phyloP scores from a whole-genome alignment of 2,113 vertebrate genomes.

The Cheirogaleus medius region DNA sequence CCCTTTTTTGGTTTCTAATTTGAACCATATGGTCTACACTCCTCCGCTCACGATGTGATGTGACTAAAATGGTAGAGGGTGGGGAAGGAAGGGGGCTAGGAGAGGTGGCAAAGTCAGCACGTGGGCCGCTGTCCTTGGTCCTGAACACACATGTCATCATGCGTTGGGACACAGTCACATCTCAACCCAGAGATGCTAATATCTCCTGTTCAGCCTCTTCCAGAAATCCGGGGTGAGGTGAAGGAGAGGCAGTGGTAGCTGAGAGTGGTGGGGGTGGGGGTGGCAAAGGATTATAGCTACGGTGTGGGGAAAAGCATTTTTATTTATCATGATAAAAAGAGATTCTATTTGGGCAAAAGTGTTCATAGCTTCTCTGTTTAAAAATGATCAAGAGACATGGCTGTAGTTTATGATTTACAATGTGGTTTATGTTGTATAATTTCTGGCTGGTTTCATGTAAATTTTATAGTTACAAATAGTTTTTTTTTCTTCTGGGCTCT shows the following conservation, averaged over 20 bases:
- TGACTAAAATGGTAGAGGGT: neutral
- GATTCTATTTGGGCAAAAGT: conserved; percentile 10
- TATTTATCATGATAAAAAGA: neutral
- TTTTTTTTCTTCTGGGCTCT: neutral
- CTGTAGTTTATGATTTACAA: neutral
- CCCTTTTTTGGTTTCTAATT: neutral
- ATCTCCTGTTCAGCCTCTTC: neutral
- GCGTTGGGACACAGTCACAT: rapidly evolving
- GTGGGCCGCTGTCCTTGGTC: conserved; percentile 72
- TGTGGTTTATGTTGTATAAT: neutral
- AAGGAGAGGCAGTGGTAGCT: neutral
- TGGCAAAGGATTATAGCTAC: neutral
- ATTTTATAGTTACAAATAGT: neutral
- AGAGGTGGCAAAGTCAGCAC: rapidly evolving
- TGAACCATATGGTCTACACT: neutral
- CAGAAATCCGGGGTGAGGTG: neutral
- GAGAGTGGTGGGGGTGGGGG: neutral
- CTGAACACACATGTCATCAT: conserved; percentile 5
- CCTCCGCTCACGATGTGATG: neutral
- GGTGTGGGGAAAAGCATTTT: neutral
- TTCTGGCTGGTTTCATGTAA: neutral
- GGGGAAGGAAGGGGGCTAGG: neutral
- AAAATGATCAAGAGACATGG: neutral
- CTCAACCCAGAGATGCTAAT: neutral
- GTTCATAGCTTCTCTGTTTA: neutral